phyloP scores from a whole-genome alignment of 1,140 invertebrate species.

The Eriocheir sinensis region DNA sequence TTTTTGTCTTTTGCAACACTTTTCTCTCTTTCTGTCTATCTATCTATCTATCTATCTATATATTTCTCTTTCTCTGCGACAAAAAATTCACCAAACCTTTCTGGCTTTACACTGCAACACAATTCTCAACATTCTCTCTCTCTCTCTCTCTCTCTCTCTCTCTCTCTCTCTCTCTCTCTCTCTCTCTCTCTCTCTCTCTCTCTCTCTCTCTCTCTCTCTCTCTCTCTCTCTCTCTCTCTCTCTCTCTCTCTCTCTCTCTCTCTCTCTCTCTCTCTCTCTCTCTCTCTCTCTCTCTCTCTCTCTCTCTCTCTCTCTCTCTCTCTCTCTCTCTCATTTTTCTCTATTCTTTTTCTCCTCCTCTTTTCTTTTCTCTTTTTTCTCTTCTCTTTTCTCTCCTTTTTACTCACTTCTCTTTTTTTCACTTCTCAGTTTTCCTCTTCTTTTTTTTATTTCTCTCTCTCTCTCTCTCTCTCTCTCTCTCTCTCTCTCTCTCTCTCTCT shows the following conservation, averaged over 20 bases:
- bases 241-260: background rate
- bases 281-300: conserved; percentile 37
- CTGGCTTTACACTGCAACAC: too few relatives aligned
- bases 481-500: conserved; percentile 35
- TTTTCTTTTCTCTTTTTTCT: background rate
- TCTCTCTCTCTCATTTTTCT: conserved; percentile 35
- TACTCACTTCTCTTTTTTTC: too few relatives aligned
- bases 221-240: conserved; percentile 3
- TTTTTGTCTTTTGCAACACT: background rate
- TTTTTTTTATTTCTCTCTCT: background rate
- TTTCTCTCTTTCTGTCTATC: too few relatives aligned
- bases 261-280: conserved; percentile 33
- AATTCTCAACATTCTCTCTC: background rate
- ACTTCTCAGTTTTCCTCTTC: too few relatives aligned
- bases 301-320: conserved; percentile 37
- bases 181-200: conserved; percentile 26
- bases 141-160: conserved; percentile 31
- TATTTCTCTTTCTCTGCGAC: too few relatives aligned
- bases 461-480: background rate
- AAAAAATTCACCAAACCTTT: too few relatives aligned
- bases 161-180: conserved; percentile 26
- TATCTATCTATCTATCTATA: too few relatives aligned
- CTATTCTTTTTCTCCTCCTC: background rate
- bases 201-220: conserved; percentile 37
- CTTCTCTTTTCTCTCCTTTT: background rate